Base-by-base conservation (phyloP, 2,888 invertebrate genomes). In the Arrhopalites spinosus region DNA sequence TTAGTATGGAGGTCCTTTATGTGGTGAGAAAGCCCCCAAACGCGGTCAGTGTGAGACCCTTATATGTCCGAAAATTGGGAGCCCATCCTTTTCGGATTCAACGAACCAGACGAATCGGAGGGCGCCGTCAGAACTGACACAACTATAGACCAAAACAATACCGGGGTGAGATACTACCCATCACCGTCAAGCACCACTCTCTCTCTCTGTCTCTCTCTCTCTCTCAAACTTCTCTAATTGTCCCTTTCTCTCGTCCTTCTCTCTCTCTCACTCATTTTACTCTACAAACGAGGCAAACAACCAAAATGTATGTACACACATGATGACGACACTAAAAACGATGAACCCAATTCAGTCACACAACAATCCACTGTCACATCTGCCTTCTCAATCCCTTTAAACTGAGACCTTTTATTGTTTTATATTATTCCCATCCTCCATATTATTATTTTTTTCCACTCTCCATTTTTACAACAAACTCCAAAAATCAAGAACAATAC, bases 101-200 rank as follows among this genome's bases (percentile, higher is more conserved):
- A 73, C 77, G 76, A 81, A 77, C 78, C 80, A 78, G 78, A 78
- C 76, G 80, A 82, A 82, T 83, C 77, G 81, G 77, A 80, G 83
- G 83, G 83, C 83, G 83, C 83, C 83, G 80, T 76, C 72, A 77
- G 77, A 79, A 78, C 80, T 78, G 76, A 79, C 77, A 76, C 77
- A 81, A 78, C 76, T 76, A 36, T 36, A 72, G 64, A 77, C 71
- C 77, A 80, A 82, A 81, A 81, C 80, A 80, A 81, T 79, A 69
- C 45, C 47, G 56, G 74, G 78, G 76, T 76, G 71, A 73, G 75
- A 75, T 50, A 74, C 74, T 75, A 71, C 72, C 71, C 77, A 77
- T 77, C 77, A 77, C 69, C 74, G 71, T 69, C 64, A 77, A 79
- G 73, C 75, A 75, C 75, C 76, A 73, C 68, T 79, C 74, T 63